phyloP scores from a whole-genome alignment of 2,888 invertebrate species.

The Nysson spinosus region DNA sequence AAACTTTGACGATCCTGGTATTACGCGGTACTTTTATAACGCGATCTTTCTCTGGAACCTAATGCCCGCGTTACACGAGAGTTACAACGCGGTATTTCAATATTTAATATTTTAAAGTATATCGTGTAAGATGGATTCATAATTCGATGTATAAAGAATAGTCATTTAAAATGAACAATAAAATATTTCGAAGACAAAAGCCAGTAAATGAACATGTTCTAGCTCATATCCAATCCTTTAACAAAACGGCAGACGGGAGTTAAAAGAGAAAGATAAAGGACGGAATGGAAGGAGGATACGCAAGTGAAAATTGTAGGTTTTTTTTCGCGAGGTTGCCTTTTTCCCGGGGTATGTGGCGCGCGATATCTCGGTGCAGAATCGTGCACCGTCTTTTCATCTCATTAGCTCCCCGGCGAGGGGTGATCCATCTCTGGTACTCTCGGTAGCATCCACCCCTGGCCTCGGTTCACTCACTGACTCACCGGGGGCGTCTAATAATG shows the following conservation, averaged over 20 bases:
- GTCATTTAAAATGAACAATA: neutral
- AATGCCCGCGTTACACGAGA: too few relatives aligned
- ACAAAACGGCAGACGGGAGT: neutral
- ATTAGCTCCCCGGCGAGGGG: constrained; percentile 37
- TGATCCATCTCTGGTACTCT: neutral
- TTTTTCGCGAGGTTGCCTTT: constrained; percentile 52
- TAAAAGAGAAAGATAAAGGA: neutral
- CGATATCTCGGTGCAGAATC: constrained; percentile 55
- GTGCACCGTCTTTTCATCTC: constrained; percentile 58
- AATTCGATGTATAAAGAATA: neutral
- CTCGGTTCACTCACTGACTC: constrained; percentile 65
- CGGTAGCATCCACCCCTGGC: constrained; percentile 50
- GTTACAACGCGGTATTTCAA: neutral
- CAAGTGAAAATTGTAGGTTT: constrained; percentile 59
- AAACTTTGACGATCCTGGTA: too few relatives aligned
- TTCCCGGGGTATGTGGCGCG: constrained; percentile 46
- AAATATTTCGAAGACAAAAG: too few relatives aligned
- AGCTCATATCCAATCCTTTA: neutral
- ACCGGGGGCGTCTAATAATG: constrained; percentile 77
- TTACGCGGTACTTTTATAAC: too few relatives aligned
- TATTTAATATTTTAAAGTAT: too few relatives aligned
- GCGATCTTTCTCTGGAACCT: too few relatives aligned
- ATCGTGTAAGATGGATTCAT: too few relatives aligned
- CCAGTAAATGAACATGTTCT: too few relatives aligned
- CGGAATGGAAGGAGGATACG: constrained; percentile 19